phyloP scores from a whole-genome alignment of 2,797 vertebrate genomes.

The Myotis daubentonii region DNA sequence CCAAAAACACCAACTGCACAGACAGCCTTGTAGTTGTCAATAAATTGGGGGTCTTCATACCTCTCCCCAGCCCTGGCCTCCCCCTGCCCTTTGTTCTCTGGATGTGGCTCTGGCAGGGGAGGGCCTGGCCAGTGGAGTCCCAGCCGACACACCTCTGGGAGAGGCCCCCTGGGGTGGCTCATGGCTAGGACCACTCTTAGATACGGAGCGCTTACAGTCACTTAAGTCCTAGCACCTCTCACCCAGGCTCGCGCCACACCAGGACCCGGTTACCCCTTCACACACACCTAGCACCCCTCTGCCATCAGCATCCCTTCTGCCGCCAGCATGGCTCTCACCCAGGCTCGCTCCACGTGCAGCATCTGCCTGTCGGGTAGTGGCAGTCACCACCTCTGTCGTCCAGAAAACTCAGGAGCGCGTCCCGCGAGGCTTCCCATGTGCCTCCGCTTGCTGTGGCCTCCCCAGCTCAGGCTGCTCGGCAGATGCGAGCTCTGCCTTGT shows the following conservation, averaged over 20 bases:
- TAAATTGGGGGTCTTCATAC: neutral
- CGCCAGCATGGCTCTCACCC: accelerated
- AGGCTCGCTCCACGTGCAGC: neutral
- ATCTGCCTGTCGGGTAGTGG: accelerated
- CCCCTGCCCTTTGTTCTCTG: neutral
- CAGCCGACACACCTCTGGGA: accelerated
- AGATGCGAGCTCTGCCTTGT: neutral
- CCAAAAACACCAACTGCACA: neutral
- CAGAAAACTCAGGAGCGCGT: neutral
- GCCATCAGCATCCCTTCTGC: neutral
- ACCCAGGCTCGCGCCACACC: neutral
- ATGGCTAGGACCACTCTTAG: accelerated
- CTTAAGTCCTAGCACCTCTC: too few relatives aligned
- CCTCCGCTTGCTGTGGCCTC: accelerated
- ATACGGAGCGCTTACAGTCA: neutral
- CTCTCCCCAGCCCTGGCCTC: accelerated
- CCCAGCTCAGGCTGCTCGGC: neutral
- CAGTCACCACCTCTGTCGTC: neutral
- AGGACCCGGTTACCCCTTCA: too few relatives aligned
- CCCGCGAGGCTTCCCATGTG: accelerated
- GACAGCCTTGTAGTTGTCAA: neutral
- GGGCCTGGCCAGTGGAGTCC: neutral
- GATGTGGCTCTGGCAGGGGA: neutral
- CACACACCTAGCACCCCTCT: too few relatives aligned
- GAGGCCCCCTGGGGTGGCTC: accelerated